Percentiles rank a stretch among this genome's conserved stretches.
Evolutionary conservation across 2,888 invertebrate genomes (phyloP).

Genomic region (Alentia gelatinosa): DNA sequence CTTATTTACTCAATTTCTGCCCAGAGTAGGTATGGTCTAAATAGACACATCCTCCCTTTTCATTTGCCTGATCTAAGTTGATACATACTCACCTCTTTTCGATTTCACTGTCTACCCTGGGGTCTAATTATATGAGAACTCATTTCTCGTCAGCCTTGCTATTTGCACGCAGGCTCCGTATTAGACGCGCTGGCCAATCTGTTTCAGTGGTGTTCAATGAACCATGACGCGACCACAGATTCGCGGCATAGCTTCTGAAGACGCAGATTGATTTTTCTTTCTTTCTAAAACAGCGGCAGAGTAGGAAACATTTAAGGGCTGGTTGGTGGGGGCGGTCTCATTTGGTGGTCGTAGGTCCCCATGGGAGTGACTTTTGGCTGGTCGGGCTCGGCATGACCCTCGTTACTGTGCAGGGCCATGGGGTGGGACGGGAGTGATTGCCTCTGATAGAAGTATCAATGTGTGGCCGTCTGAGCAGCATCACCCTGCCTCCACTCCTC

Average conservation of each 20-base stretch:
- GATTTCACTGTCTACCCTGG: no score
- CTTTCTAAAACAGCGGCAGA: neutral
- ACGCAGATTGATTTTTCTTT: slow-evolving; percentile 3
- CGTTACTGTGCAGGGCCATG: neutral
- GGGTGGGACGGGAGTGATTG: slow-evolving; percentile 1
- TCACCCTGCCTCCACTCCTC: neutral
- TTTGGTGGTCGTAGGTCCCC: neutral
- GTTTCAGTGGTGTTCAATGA: neutral
- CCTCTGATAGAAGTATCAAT: neutral
- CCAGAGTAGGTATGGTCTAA: no score
- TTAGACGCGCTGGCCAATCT: neutral
- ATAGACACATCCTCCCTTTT: no score
- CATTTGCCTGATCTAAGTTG: no score
- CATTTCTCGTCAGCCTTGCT: neutral
- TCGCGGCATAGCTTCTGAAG: neutral
- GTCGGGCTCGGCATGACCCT: neutral
- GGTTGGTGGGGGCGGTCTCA: neutral
- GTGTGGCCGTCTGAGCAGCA: neutral
- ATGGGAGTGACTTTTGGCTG: neutral
- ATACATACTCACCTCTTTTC: no score
- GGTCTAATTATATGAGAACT: no score
- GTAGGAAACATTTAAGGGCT: neutral
- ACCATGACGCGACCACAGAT: neutral
- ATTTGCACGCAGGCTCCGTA: neutral
- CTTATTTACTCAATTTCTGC: no score